phyloP scores from a whole-genome alignment of 1,140 invertebrate genomes.

The Diorhabda carinulata region DNA sequence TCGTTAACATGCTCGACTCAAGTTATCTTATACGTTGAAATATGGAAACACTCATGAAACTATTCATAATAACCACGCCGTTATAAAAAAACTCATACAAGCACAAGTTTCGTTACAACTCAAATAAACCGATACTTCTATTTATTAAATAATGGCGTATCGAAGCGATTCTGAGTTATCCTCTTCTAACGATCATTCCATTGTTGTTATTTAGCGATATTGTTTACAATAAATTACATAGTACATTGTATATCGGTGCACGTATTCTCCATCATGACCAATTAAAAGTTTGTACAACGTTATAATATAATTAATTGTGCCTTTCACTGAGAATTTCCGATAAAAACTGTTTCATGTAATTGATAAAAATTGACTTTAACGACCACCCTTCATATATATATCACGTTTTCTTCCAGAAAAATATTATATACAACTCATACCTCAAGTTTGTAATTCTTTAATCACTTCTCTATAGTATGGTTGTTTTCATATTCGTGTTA shows the following conservation, averaged over 20 bases:
- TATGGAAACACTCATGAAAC: neutral
- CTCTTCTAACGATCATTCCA: conserved; percentile 25
- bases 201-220: conserved; percentile 42
- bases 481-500: too few species aligned
- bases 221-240: conserved; percentile 43
- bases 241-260: conserved; percentile 40
- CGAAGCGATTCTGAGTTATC: conserved; percentile 10
- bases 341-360: conserved; percentile 6
- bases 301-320: conserved; percentile 42
- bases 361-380: too few species aligned
- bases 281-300: conserved; percentile 40
- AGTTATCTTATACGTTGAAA: too few species aligned
- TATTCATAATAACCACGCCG: neutral
- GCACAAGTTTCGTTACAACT: neutral
- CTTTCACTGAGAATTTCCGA: conserved; percentile 35
- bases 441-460: too few species aligned
- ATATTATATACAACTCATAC: too few species aligned
- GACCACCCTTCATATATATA: too few species aligned
- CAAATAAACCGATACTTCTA: neutral
- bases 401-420: too few species aligned
- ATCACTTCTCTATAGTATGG: too few species aligned
- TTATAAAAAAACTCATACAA: neutral
- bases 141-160: conserved; percentile 3
- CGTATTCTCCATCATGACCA: conserved; percentile 41
- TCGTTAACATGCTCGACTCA: too few species aligned